Evolutionary conservation across 2,113 vertebrate genomes (phyloP), one percentile per base, ranked within the genome.

Genomic region (Phaethornis superciliosus): DNA sequence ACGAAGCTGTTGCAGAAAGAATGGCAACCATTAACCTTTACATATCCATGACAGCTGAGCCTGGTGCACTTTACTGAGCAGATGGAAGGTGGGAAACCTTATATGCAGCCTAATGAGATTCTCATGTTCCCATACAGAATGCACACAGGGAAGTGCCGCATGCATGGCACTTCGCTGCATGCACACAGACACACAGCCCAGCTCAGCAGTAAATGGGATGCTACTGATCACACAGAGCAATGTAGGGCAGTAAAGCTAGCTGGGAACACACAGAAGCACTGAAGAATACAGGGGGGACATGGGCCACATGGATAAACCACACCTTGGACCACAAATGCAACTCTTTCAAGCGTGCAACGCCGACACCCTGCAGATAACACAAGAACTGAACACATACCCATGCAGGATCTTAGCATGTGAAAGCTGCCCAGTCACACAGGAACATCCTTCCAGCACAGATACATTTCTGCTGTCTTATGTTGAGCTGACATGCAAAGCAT

Each of bases 71-170:
- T 76, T 62, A 81, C 58, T 22, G 65, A 87, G 81, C 58, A 96
- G 81, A 96, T 60, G 78, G 86, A 84, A 94, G 65, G 65, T 4
- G 20, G 58, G 89, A 91, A 95, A 93, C 51, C 22, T 90, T 90
- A 86, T 47, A 89, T 3, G 1, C 40, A 79, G 30, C 7, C 71
- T 89, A 80, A 85, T 62, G 65, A 30, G 54, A 79, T 89, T 91
- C 81, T 87, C 59, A 44, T 55, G 63, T 87, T 92, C 33, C 89
- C 65, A n/a, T 19, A 68, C 26, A 40, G 64, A 78, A 8, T 5
- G 49, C 28, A 81, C n/a, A 71, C 35, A 4, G 3, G 49, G n/a
- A 83, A 81, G 51, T 11, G 55, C 42, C 33, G 16, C 30, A 17
- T 2, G 0, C 51, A 15, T 2, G 33, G 20, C 46, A 56, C 72